Base-by-base conservation (phyloP, 92 coral and sea anemone genomes). In the Montipora capitata region DNA sequence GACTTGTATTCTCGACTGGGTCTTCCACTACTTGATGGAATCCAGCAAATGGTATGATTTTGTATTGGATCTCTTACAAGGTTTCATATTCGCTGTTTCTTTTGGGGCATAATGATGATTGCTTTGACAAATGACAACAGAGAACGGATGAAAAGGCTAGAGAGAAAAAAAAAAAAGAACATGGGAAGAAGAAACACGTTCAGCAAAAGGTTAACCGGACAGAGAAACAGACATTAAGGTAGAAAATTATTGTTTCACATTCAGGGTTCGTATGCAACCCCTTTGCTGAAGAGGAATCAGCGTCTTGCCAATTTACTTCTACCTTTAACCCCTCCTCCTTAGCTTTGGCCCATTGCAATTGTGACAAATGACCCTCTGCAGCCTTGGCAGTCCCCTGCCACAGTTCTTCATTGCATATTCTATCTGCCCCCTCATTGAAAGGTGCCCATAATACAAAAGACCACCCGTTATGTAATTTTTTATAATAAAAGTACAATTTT, bases 301-400 rank as follows among this genome's bases (percentile, higher is more conserved):
- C 86, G 66, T 83, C 92, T 65, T 92, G 95, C 92, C 95, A 88
- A 68, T 92, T 92, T 12, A 85, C 39, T 41, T 15, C 82, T 15
- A 88, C 75, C n/a, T 68, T 78, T 78, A 88, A 70, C 43, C 88
- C 88, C 41, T 88, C 88, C 49, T 82, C 77, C 42, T 80, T 88
- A 3, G 92, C 92, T 57, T 81, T 54, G 2, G 84, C 54, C 75
- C 81, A 89, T 18, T 79, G 56, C 44, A 71, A 11, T 43, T 88
- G 80, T 7, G 90, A 66, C 56, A 92, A 68, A 61, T 89, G 89
- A 27, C 89, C 93, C 75, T 85, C 93, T 3, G 96, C 91, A 72
- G 96, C 87, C 91, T 93, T 89, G 17, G 96, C 74, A 49, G 93
- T 85, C 4, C 93, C 93, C 15, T 93, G 78, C 93, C 93, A 92